These are phyloP conservation scores for Pontoporia blainvillei DNA, from an alignment of 2,113 vertebrate species.

Conservation along the genomic window DNA sequence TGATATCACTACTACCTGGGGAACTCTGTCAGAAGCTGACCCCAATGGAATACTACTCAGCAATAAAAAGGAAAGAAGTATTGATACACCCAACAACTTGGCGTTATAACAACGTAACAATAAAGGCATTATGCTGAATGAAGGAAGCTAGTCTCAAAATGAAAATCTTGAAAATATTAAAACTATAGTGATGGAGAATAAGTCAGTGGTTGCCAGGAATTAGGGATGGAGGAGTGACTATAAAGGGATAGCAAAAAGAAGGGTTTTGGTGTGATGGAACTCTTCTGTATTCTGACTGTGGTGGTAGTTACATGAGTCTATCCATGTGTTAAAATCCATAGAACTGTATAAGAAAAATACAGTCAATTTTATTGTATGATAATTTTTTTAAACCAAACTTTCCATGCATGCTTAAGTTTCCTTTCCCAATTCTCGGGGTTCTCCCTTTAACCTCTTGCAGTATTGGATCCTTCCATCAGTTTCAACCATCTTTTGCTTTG, in stretches of 20 bases:
- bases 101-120: neutral
- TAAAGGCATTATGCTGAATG: neutral
- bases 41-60: neutral
- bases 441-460: conserved; percentile 20
- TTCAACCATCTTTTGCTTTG: conserved; percentile 8
- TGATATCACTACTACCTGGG: neutral
- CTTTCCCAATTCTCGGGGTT: neutral
- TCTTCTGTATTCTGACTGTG: neutral
- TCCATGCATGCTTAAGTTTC: neutral
- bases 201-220: neutral
- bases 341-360: neutral
- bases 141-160: conserved; percentile 11
- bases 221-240: neutral
- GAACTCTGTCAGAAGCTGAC: neutral
- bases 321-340: neutral
- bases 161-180: neutral
- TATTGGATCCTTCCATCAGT: neutral
- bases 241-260: neutral
- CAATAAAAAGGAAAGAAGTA: neutral
- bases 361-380: neutral
- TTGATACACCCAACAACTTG: neutral
- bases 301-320: neutral
- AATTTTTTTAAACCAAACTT: neutral
- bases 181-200: neutral
- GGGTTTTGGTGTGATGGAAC: neutral